Percentiles rank a stretch among this genome's conserved stretches.
Conservation (phyloP, 2,888 invertebrate genomes). For the Drosophila pseudotakahashii region DNA sequence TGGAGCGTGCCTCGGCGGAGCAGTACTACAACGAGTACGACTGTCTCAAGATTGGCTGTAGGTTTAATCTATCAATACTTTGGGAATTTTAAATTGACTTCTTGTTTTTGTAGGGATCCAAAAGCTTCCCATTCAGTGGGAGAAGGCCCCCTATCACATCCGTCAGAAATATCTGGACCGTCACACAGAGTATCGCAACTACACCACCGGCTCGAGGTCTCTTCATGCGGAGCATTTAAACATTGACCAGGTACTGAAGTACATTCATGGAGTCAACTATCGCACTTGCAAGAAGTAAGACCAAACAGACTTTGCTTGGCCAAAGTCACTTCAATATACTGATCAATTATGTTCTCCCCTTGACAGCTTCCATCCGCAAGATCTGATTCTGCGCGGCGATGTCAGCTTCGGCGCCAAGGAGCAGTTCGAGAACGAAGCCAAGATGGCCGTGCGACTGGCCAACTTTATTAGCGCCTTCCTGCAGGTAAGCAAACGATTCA, state of each 20-base stretch:
- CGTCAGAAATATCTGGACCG: slow-evolving; percentile 90
- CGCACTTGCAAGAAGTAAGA: slow-evolving; percentile 85
- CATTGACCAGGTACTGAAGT: slow-evolving; percentile 91
- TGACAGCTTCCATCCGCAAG: slow-evolving; percentile 88
- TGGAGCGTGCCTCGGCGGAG: slow-evolving; percentile 96
- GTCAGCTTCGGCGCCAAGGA: slow-evolving; percentile 93
- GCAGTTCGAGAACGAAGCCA: slow-evolving; percentile 97
- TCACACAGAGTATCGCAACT: slow-evolving; percentile 90
- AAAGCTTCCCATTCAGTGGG: slow-evolving; percentile 93
- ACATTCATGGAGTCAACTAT: slow-evolving; percentile 89
- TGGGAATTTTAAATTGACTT: background rate
- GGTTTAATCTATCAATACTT: slow-evolving; percentile 81
- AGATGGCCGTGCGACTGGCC: slow-evolving; percentile 97
- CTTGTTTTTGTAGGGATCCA: slow-evolving; percentile 89
- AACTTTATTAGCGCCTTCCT: slow-evolving; percentile 98
- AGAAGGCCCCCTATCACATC: slow-evolving; percentile 88
- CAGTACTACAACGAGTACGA: slow-evolving; percentile 97
- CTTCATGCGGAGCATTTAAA: slow-evolving; percentile 89
- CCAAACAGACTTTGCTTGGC: background rate
- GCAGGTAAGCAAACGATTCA: slow-evolving; percentile 86
- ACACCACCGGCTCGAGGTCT: slow-evolving; percentile 87
- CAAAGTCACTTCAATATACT: background rate
- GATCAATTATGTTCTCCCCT: background rate
- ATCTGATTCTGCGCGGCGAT: slow-evolving; percentile 93
- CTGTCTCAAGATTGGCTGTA: slow-evolving; percentile 96